Evolutionary conservation across 2,113 vertebrate species (phyloP).

Genomic region (Ranitomeya variabilis): DNA sequence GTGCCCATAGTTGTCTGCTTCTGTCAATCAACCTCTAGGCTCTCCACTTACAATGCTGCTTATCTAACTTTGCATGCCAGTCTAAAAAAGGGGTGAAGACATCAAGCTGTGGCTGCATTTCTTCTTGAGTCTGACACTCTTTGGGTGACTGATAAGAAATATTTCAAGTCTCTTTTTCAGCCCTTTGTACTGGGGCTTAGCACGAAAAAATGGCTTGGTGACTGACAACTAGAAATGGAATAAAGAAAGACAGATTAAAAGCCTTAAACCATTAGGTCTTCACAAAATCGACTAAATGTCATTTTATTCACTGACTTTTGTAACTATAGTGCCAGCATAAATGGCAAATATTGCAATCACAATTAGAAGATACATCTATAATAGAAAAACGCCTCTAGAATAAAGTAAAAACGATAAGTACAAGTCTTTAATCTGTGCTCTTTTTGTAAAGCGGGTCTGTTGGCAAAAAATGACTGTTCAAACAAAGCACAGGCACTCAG

Average conservation of each 20-base stretch:
- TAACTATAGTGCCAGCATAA: background rate
- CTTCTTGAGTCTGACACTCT: constrained; percentile 38
- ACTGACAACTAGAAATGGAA: constrained; percentile 8
- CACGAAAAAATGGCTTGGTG: background rate
- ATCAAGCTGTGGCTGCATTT: constrained; percentile 36
- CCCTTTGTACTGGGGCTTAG: constrained; percentile 24
- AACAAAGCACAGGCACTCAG: too few species aligned
- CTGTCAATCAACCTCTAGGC: constrained; percentile 26
- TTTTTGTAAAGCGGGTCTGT: too few species aligned
- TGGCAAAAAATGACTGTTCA: too few species aligned
- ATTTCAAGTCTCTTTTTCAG: constrained; percentile 17
- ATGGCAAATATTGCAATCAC: background rate
- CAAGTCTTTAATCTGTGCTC: too few species aligned
- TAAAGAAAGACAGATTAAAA: constrained; percentile 17
- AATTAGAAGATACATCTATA: background rate
- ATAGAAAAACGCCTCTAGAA: background rate
- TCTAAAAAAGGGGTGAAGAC: constrained; percentile 45
- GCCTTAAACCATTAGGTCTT: background rate
- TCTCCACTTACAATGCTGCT: constrained; percentile 43
- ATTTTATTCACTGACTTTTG: background rate
- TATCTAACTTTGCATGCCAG: constrained; percentile 49
- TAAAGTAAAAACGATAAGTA: too few species aligned
- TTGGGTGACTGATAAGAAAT: constrained; percentile 50
- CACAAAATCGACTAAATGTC: constrained; percentile 2
- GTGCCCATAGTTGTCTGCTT: constrained; percentile 24